Evolutionary conservation across 2,888 invertebrate genomes (phyloP).

Genomic region (Lepidocyrtinus sp.): DNA sequence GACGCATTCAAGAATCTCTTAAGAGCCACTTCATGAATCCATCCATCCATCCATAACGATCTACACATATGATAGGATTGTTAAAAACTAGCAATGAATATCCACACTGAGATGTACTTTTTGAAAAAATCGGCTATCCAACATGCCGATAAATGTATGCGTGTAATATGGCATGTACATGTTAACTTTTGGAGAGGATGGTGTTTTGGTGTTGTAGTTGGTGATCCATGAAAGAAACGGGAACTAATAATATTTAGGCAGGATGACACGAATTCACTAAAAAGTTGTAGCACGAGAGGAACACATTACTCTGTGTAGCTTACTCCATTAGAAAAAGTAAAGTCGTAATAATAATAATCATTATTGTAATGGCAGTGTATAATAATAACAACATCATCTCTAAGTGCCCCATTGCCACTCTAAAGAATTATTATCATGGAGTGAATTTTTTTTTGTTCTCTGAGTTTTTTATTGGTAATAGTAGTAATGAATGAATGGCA

Average conservation of each 20-base stretch:
- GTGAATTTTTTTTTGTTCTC: constrained; percentile 1
- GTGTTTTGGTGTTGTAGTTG: constrained; percentile 22
- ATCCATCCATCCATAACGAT: constrained; percentile 44
- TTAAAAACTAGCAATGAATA: too few relatives aligned
- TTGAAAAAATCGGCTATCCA: too few relatives aligned
- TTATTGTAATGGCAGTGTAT: constrained; percentile 22
- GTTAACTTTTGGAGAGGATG: background rate
- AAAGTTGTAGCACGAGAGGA: constrained; percentile 35
- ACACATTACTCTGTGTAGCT: too few relatives aligned
- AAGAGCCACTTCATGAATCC: constrained; percentile 49
- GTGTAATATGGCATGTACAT: background rate
- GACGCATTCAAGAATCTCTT: constrained; percentile 53
- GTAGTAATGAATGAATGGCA: constrained; percentile 17
- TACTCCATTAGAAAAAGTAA: too few relatives aligned
- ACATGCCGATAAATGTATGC: too few relatives aligned
- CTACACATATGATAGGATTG: background rate
- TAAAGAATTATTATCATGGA: constrained; percentile 4
- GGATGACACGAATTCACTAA: constrained; percentile 23
- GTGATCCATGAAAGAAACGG: constrained; percentile 37
- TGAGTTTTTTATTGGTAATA: too few relatives aligned
- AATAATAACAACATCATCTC: constrained; percentile 46
- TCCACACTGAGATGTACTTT: too few relatives aligned
- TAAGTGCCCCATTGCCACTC: constrained; percentile 43
- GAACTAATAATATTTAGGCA: constrained; percentile 29
- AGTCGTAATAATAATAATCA: constrained; percentile 34